Conservation (phyloP, 2,888 invertebrate species). For the Drosophila nr. perissopoda region DNA sequence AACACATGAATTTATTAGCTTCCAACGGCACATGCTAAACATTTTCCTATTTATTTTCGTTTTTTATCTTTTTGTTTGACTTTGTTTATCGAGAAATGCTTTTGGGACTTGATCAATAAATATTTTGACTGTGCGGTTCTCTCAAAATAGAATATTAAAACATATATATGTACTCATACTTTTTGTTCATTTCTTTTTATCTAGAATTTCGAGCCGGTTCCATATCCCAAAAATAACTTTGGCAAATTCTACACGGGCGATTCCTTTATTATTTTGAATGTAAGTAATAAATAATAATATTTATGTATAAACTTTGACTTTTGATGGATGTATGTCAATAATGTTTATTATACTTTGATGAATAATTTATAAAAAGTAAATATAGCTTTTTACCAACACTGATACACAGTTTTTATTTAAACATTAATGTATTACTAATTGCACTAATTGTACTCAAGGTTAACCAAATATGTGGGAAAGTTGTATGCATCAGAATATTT, state of each 20-base stretch:
- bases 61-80: slow-evolving; percentile 17
- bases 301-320: neutral
- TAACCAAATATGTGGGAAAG: neutral
- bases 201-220: slow-evolving; percentile 92
- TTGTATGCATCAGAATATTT: too few species aligned
- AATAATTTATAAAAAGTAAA: neutral
- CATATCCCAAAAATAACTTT: slow-evolving; percentile 89
- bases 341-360: neutral
- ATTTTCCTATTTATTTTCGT: slow-evolving; percentile 3
- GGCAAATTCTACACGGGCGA: slow-evolving; percentile 95
- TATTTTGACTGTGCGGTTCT: slow-evolving; percentile 36
- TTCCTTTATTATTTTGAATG: slow-evolving; percentile 93
- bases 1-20: slow-evolving; percentile 62
- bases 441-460: neutral
- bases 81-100: slow-evolving; percentile 32
- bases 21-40: slow-evolving; percentile 11
- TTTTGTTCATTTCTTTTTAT: slow-evolving; percentile 39
- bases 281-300: slow-evolving; percentile 85
- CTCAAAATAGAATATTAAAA: slow-evolving; percentile 33
- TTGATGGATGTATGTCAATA: neutral
- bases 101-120: slow-evolving; percentile 20
- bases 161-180: slow-evolving; percentile 15
- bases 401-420: neutral
- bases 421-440: neutral
- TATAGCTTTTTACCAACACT: neutral